phyloP scores from a whole-genome alignment of 2,888 invertebrate genomes.

The Neoascia interrupta region DNA sequence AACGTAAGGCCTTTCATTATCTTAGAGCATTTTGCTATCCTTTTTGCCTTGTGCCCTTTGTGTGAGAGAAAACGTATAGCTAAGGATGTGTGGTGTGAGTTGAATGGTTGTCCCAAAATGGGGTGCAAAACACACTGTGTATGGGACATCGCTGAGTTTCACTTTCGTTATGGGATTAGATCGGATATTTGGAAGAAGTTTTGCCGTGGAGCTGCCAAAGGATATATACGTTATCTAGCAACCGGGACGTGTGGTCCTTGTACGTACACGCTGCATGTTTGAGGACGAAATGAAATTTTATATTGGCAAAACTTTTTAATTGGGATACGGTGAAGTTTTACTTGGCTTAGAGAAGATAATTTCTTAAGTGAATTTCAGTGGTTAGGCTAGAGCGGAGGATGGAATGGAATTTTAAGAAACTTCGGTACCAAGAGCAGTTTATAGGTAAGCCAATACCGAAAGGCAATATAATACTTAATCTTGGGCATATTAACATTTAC shows the following conservation, averaged over 20 bases:
- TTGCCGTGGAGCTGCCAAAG: too few relatives aligned
- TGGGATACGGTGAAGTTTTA: conserved; percentile 64
- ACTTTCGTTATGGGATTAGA: conserved; percentile 11
- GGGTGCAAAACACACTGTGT: conserved; percentile 20
- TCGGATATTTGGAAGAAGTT: not conserved
- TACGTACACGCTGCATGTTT: too few relatives aligned
- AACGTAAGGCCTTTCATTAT: conserved; percentile 32
- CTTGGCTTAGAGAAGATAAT: conserved; percentile 43
- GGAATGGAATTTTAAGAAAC: too few relatives aligned
- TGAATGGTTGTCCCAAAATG: too few relatives aligned
- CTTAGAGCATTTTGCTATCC: conserved; percentile 23
- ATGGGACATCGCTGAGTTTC: too few relatives aligned
- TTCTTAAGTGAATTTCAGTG: conserved; percentile 60
- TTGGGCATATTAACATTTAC: too few relatives aligned
- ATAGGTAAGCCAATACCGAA: too few relatives aligned
- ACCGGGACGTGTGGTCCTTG: too few relatives aligned
- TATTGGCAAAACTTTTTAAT: conserved; percentile 70
- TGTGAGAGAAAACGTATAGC: conserved; percentile 22
- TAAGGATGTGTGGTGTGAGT: not conserved
- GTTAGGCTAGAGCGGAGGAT: conserved; percentile 5
- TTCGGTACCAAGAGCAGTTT: too few relatives aligned
- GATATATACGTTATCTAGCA: too few relatives aligned
- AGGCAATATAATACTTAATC: too few relatives aligned
- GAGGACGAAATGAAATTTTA: conserved; percentile 59
- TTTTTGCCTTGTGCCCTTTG: conserved; percentile 1